Conservation (phyloP, 2,888 invertebrate genomes). For the Eumerus sabulonum region DNA sequence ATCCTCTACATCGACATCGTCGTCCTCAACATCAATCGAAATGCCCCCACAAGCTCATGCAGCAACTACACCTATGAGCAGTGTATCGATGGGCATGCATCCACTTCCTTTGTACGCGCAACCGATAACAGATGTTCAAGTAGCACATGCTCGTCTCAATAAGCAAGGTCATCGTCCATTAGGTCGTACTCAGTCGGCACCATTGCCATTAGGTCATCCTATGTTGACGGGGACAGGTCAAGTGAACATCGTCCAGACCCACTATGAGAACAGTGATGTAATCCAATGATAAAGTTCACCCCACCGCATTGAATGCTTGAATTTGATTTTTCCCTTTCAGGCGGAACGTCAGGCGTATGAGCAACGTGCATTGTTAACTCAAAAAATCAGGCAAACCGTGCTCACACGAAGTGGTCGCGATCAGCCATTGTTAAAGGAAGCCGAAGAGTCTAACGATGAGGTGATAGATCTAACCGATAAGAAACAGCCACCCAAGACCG, state of each 20-base stretch:
- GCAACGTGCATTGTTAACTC: constrained; percentile 84
- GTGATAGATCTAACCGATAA: constrained; percentile 89
- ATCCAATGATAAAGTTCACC: constrained; percentile 27
- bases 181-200: constrained; percentile 96
- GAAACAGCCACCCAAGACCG: constrained; percentile 80
- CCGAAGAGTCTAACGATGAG: constrained; percentile 80
- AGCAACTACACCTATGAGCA: constrained; percentile 72
- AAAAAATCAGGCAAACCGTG: constrained; percentile 93
- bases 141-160: constrained; percentile 84
- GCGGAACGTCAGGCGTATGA: constrained; percentile 82
- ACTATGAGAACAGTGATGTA: constrained; percentile 79
- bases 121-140: constrained; percentile 84
- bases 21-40: constrained; percentile 77
- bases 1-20: constrained; percentile 77
- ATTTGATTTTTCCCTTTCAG: constrained; percentile 58
- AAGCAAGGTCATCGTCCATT: constrained; percentile 89
- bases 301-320: neutral
- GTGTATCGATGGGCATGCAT: constrained; percentile 68
- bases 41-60: constrained; percentile 77
- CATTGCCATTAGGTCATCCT: constrained; percentile 93
- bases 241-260: constrained; percentile 77
- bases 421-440: constrained; percentile 80
- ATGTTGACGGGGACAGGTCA: constrained; percentile 82
- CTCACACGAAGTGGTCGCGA: constrained; percentile 87
- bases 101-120: constrained; percentile 75